Evolutionary conservation across 2,888 invertebrate species (phyloP), one percentile per base, ranked within the genome.

Genomic region (Strigamia transsilvanica): DNA sequence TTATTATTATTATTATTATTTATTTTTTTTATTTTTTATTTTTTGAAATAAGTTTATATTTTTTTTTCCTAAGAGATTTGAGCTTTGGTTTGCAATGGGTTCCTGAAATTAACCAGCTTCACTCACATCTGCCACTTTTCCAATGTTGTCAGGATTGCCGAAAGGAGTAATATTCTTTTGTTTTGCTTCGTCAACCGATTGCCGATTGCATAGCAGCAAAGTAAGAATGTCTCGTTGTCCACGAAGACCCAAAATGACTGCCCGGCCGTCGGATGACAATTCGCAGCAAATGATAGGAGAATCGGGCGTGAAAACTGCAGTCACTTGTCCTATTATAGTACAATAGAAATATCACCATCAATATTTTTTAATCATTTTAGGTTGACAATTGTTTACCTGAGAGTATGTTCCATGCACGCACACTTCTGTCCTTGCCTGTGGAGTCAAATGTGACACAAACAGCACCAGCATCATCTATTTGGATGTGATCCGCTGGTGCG

Each of bases 331-430:
- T 94, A 88, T n/a, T 87, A 86, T 85, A 83, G 83, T n/a, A n/a
- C n/a, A 42, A 80, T 83, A 83, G 7, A 82, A 81, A 82, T 81
- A 78, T 79, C 3, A 27, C 27, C 27, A 27, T 27, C 3, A 27
- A 27, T 27, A 27, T 81, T 38, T 46, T 51, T 3, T 5, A 12
- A 6, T 9, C 2, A 51, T 46, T 51, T 79, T 38, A 10, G 38
- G 38, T 9, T 38, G 38, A 38, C 38, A 42, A 15, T 21, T 38
- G 10, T 32, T 15, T 6, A 94, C 95, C 95, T 86, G 92, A 91
- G 85, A 92, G 91, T 23, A 95, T 88, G 88, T 95, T 93, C 95
- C 95, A 95, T 23, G 95, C 90, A 82, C 95, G 90, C 83, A 95
- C 91, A 42, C 94, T 93, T 79, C 91, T 90, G 88, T 95, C 95